phyloP scores from a whole-genome alignment of 2,888 invertebrate species.

The Exephanes ischioxanthus region DNA sequence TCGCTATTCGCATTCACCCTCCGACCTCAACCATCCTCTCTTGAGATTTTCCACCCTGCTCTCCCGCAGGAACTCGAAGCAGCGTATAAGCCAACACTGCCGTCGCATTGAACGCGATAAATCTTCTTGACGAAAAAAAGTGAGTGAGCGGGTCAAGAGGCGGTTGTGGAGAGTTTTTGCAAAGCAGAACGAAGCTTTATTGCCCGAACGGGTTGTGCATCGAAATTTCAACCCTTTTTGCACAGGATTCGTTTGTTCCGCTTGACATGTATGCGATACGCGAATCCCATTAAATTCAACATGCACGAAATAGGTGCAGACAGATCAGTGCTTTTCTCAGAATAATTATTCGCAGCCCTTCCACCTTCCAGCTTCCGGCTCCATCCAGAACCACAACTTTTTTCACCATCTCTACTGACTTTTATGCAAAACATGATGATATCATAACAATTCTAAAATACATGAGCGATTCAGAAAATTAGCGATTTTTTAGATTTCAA shows the following conservation, averaged over 20 bases:
- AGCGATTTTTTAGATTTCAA: background rate
- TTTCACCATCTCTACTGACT: background rate
- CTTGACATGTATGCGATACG: conserved; percentile 1
- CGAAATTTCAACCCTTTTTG: conserved; percentile 3
- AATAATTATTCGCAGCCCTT: background rate
- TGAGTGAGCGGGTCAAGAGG: conserved; percentile 19
- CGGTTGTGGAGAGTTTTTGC: conserved; percentile 5
- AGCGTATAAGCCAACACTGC: conserved; percentile 51
- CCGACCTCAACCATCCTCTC: conserved; percentile 3
- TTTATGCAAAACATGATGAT: background rate
- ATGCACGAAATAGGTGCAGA: background rate
- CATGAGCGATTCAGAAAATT: background rate
- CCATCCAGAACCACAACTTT: background rate
- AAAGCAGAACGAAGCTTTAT: conserved; percentile 41
- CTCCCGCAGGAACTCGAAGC: conserved; percentile 39
- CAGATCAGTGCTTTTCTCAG: background rate
- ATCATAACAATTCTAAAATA: background rate
- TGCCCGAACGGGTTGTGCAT: conserved; percentile 44
- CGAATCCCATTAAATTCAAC: background rate
- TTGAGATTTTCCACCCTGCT: conserved; percentile 37
- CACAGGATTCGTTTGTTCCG: background rate
- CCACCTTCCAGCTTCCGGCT: background rate
- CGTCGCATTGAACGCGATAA: conserved; percentile 56
- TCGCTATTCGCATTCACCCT: background rate
- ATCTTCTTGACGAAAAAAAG: conserved; percentile 59